Percentiles rank a stretch among this genome's conserved stretches.
These are phyloP conservation scores for Lasioglossum baleicum DNA, from an alignment of 1,140 invertebrate species.

Conservation along the genomic window DNA sequence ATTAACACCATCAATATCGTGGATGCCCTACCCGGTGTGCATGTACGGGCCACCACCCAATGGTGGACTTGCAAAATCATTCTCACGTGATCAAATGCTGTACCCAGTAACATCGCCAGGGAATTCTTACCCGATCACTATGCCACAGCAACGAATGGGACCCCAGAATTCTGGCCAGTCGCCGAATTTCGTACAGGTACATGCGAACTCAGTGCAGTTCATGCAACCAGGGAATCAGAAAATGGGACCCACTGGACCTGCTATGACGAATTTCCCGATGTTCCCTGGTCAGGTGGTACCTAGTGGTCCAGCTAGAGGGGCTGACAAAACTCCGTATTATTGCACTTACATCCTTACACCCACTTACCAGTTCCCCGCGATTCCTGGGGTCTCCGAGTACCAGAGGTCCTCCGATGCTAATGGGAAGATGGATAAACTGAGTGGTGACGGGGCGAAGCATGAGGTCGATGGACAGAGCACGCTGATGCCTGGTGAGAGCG, in stretches of 20 bases:
- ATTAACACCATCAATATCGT: constrained; percentile 37
- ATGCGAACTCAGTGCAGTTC: constrained; percentile 28
- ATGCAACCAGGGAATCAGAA: neutral
- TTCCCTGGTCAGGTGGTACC: neutral
- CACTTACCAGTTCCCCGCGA: constrained; percentile 56
- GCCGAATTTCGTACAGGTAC: constrained; percentile 36
- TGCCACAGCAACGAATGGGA: neutral
- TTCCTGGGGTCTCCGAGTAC: constrained; percentile 50
- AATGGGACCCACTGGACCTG: constrained; percentile 6
- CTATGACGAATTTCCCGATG: neutral
- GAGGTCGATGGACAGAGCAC: neutral
- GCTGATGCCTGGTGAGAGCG: neutral
- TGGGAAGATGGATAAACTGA: neutral
- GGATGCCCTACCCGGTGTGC: constrained; percentile 55
- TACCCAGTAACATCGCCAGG: constrained; percentile 32
- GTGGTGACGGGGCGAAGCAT: neutral
- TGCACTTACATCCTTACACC: constrained; percentile 64
- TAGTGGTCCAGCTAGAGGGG: neutral
- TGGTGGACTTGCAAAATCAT: neutral
- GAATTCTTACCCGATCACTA: neutral
- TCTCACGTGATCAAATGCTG: neutral
- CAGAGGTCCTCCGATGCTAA: constrained; percentile 5
- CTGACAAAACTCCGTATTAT: constrained; percentile 47
- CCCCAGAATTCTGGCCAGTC: constrained; percentile 2
- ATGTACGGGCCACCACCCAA: constrained; percentile 41